Evolutionary conservation across 1,140 invertebrate genomes (phyloP).

Genomic region (Eurytemora carolleeae): DNA sequence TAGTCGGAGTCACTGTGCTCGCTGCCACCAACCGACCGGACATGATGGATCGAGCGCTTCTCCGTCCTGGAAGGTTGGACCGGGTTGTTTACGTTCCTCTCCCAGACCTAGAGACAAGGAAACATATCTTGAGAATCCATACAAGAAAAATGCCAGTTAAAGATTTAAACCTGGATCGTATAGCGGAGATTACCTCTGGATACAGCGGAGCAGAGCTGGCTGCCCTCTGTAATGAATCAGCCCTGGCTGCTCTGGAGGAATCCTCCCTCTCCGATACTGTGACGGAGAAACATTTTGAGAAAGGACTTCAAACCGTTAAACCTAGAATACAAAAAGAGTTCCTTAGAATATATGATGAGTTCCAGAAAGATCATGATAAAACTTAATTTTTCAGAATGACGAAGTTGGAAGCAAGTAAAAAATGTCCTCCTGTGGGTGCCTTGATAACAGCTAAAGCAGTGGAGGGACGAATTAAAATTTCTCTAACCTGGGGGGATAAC

Average conservation of each 20-base stretch:
- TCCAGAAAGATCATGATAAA: not conserved
- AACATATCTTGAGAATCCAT: constrained; percentile 48
- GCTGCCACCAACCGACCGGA: constrained; percentile 93
- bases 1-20: constrained; percentile 66
- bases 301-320: constrained; percentile 40
- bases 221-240: constrained; percentile 67
- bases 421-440: not conserved
- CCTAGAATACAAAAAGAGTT: constrained; percentile 31
- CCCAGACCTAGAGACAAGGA: constrained; percentile 47
- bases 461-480: not conserved
- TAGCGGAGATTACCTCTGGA: constrained; percentile 28
- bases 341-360: constrained; percentile 1
- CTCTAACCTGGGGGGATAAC: constrained; percentile 2
- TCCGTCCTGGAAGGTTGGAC: constrained; percentile 70
- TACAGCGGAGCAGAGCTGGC: constrained; percentile 38
- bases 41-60: constrained; percentile 63
- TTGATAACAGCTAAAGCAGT: not conserved
- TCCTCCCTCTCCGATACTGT: constrained; percentile 36
- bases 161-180: constrained; percentile 31
- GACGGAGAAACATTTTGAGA: constrained; percentile 39
- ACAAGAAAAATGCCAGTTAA: constrained; percentile 38
- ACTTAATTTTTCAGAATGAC: not conserved
- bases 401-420: constrained; percentile 7
- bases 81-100: constrained; percentile 66
- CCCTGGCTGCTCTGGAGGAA: constrained; percentile 51